Percentiles rank a stretch among this genome's conserved stretches.
phyloP scores from a whole-genome alignment of 64 coral and sea anemone species.

The Actinia equina region DNA sequence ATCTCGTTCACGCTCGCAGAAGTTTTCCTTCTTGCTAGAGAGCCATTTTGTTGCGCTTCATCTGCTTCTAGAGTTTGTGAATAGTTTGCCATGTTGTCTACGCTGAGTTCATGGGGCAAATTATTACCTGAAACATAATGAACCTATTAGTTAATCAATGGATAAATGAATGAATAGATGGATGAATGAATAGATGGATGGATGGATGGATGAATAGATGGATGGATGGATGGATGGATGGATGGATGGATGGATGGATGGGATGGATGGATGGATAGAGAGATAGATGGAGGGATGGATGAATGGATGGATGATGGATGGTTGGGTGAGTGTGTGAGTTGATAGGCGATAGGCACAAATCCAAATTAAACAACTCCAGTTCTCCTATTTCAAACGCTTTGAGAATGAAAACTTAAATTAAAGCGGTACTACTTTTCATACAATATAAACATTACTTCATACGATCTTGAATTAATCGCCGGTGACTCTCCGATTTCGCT shows the following conservation, averaged over 20 bases:
- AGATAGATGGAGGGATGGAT: too few relatives aligned
- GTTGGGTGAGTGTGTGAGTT: too few relatives aligned
- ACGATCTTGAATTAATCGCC: too few relatives aligned
- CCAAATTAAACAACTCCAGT: too few relatives aligned
- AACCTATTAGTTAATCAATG: too few relatives aligned
- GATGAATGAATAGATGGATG: background rate
- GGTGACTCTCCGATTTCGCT: too few relatives aligned
- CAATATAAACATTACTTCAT: too few relatives aligned
- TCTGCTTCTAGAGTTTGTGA: background rate
- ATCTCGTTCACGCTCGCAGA: constrained; percentile 54
- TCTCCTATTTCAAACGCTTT: too few relatives aligned
- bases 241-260: background rate
- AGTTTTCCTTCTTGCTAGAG: background rate
- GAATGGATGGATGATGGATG: too few relatives aligned
- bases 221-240: background rate
- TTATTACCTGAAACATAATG: background rate
- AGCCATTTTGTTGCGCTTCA: background rate
- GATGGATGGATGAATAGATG: background rate
- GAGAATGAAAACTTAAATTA: too few relatives aligned
- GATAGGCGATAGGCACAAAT: background rate
- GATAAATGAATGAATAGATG: background rate
- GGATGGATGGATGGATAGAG: too few relatives aligned
- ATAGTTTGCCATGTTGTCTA: background rate
- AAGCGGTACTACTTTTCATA: too few relatives aligned
- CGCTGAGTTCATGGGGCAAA: background rate